Percentiles rank a stretch among this genome's conserved stretches.
These are phyloP conservation scores for Ceratosolen fusciceps DNA, from an alignment of 1,140 invertebrate genomes.

Conservation along the genomic window DNA sequence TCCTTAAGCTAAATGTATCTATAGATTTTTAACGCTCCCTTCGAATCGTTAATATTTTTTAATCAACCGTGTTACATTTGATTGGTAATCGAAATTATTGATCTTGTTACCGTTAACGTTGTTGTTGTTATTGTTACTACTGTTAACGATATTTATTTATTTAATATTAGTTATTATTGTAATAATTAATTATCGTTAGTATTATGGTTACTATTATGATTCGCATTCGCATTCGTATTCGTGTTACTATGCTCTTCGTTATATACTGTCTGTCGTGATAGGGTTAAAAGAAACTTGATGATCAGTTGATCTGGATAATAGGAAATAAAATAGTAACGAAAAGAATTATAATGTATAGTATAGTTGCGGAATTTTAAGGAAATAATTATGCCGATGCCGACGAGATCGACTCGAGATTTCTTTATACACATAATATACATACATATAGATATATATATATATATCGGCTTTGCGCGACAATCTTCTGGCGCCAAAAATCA, in stretches of 20 bases:
- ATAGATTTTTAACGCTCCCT: conserved; percentile 2
- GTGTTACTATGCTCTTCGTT: neutral
- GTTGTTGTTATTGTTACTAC: neutral
- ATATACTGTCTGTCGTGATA: neutral
- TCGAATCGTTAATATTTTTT: conserved; percentile 27
- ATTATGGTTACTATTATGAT: neutral
- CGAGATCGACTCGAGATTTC: neutral
- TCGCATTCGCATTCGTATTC: conserved; percentile 1
- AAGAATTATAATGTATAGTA: conserved; percentile 25
- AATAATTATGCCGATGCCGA: neutral
- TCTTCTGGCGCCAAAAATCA: conserved; percentile 34
- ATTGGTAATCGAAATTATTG: too few relatives aligned
- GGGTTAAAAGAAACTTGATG: neutral
- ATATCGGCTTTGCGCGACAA: conserved; percentile 43
- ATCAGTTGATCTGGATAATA: neutral
- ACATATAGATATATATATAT: conserved; percentile 9
- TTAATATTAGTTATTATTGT: neutral
- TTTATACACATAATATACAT: conserved; percentile 27
- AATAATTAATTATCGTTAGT: neutral
- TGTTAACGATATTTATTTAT: neutral
- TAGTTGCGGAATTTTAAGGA: conserved; percentile 5
- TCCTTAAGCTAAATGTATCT: conserved; percentile 25
- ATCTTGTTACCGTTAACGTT: neutral
- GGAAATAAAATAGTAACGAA: neutral
- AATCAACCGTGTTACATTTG: neutral